Base-by-base conservation (phyloP, 2,113 vertebrate species). In the Gopherus flavomarginatus region DNA sequence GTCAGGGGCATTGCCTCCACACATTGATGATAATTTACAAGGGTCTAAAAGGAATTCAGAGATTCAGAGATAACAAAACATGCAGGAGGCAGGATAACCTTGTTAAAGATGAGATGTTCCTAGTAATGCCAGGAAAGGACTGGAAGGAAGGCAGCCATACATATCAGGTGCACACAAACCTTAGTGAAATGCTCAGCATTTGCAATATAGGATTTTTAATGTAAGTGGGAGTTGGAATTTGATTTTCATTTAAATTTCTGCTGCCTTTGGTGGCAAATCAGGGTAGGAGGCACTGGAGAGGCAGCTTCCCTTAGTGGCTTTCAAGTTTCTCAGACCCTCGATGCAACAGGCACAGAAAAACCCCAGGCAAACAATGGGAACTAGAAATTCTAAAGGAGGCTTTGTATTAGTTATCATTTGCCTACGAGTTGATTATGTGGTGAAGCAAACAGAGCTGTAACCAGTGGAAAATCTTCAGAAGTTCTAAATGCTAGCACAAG, bases 281-380 rank as follows among this genome's bases (percentile, higher is more conserved):
- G 65, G 35, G 10, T 79, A 89, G 62, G 38, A 21, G 42, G 49
- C 54, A 2, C 1, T 0, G 0, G 6, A 86, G 22, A 4, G 17
- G 83, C 44, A 10, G 22, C 44, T 56, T 24, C 22, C 77, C 75
- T 16, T 3, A 78, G 62, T 1, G 0, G 11, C n/a, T 27, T 24
- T 50, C 90, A 89, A 0, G 0, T 7, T 72, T n/a, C 78, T 56
- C 0, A 14, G 31, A 62, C 14, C 29, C 29, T 62, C 27, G 3
- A 62, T 62, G 29, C 59, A 0, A 65, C 26, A 42, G 62, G 62
- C 81, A 85, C 62, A 42, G 54, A 26, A 1, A 0, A 88, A 89
- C 62, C 89, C 49, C 38, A 83, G 27, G 35, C 26, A 38, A 54
- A 49, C 1, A 3, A 38, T 38, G 27, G 31, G 31, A 54, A 38